Evolutionary conservation across 2,113 vertebrate genomes (phyloP).

Genomic region (Muntiacus muntjak): DNA sequence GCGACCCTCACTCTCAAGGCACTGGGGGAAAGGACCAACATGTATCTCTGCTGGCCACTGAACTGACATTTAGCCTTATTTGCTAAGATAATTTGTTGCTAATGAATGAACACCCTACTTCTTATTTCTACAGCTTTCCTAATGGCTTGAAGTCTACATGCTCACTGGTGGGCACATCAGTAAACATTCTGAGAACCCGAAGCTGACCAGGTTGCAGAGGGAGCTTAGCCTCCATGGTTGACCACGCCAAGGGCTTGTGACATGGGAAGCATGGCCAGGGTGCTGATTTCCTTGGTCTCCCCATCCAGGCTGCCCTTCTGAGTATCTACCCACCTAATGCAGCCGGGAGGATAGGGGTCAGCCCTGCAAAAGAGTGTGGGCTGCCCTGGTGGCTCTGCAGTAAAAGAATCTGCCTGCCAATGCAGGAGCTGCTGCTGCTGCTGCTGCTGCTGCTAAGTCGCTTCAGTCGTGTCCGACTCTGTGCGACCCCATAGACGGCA

Average conservation of each 20-base stretch:
- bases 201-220: neutral
- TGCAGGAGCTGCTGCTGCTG: neutral
- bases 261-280: neutral
- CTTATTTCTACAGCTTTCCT: conserved; percentile 58
- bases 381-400: neutral
- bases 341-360: neutral
- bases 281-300: neutral
- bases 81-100: conserved; percentile 51
- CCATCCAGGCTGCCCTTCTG: neutral
- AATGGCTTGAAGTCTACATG: conserved; percentile 25
- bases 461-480: no score
- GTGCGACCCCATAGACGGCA: no score
- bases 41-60: neutral
- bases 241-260: neutral
- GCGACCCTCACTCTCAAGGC: neutral
- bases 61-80: conserved; percentile 50
- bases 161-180: neutral
- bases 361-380: neutral
- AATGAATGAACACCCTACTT: conserved; percentile 45
- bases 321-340: neutral
- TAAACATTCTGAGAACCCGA: neutral
- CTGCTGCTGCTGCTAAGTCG: neutral
- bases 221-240: neutral
- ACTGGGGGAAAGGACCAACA: neutral
- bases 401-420: neutral